Evolutionary conservation across 2,888 invertebrate species (phyloP), one percentile per base, ranked within the genome.

Genomic region (Archips crataeganus): DNA sequence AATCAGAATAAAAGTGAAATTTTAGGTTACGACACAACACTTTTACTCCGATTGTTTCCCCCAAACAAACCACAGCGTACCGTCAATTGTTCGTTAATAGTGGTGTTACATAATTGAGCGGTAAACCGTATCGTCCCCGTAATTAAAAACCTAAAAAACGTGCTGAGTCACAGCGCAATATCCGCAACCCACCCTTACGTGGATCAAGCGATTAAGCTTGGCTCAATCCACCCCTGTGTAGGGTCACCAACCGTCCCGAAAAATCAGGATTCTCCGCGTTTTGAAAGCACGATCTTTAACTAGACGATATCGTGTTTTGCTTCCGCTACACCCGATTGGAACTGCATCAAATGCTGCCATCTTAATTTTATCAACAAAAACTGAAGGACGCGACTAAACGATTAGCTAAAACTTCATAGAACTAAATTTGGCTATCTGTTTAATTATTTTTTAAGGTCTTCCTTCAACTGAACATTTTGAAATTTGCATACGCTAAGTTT

Each of bases 191-290:
- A 45, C 63, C 63, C 63, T 63, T 32, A 57, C 54, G 45, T 34
- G 57, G 72, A 72, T 72, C 62, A 72, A 72, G 62, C 62, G 72
- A 72, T 72, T 72, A 66, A 61, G 66, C 66, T 51, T 42, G 36
- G 61, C 51, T 72, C 67, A 57, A 45, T 72, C 62, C 67, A 57
- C 72, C 72, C 72, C 57, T 32, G 11, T 11, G 32, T 57, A 54
- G 51, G 57, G 57, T 32, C 2, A 23, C 57, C 23, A 57, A 32
- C 1, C 10, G 32, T 32, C 4, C 32, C n/a, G 32, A 10, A 32
- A 11, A 57, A 32, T 4, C 32, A 10, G 57, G 32, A 57, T 11
- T 32, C 11, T 57, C 2, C 9, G 11, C 10, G 11, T 3, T 47
- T 47, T 10, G 23, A 23, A 47, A 2, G 11, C 10, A 47, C 45